Evolutionary conservation across 64 coral and sea anemone genomes (phyloP).

Genomic region (Orbicella faveolata): DNA sequence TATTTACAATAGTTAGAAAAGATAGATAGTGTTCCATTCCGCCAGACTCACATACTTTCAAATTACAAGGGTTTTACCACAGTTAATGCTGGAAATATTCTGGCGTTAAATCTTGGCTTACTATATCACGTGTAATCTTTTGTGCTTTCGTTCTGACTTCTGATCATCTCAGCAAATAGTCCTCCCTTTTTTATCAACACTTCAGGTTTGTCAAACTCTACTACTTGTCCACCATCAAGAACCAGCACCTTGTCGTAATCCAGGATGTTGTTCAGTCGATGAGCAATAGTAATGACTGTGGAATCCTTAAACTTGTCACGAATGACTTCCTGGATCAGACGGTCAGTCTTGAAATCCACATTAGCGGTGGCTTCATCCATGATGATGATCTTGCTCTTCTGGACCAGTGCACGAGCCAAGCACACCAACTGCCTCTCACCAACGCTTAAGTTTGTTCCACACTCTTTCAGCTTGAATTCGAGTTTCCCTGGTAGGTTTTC

Average conservation of each 20-base stretch:
- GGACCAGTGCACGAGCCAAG: constrained; percentile 28
- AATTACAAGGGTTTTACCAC: too few relatives aligned
- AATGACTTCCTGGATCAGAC: constrained; percentile 18
- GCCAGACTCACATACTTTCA: too few relatives aligned
- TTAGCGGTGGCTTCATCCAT: constrained; percentile 42
- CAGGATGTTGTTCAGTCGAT: constrained; percentile 51
- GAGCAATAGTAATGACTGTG: constrained; percentile 55
- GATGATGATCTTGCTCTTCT: constrained; percentile 36
- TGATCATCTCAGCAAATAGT: constrained; percentile 12
- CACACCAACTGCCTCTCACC: constrained; percentile 39
- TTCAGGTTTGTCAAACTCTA: constrained; percentile 38
- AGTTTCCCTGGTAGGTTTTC: constrained; percentile 6
- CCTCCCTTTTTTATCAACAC: constrained; percentile 24
- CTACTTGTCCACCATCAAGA: constrained; percentile 23
- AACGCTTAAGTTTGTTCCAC: constrained; percentile 19
- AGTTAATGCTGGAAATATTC: too few relatives aligned
- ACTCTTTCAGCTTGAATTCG: constrained; percentile 1
- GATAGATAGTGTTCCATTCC: too few relatives aligned
- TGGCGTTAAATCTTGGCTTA: too few relatives aligned
- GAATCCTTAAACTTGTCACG: constrained; percentile 37
- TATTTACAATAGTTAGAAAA: too few relatives aligned
- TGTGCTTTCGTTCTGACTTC: background rate
- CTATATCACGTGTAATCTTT: background rate
- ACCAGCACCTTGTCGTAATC: constrained; percentile 36
- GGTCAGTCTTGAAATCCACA: constrained; percentile 29